Evolutionary conservation across 2,797 vertebrate species (phyloP).

Genomic region (Eulemur albifrons): DNA sequence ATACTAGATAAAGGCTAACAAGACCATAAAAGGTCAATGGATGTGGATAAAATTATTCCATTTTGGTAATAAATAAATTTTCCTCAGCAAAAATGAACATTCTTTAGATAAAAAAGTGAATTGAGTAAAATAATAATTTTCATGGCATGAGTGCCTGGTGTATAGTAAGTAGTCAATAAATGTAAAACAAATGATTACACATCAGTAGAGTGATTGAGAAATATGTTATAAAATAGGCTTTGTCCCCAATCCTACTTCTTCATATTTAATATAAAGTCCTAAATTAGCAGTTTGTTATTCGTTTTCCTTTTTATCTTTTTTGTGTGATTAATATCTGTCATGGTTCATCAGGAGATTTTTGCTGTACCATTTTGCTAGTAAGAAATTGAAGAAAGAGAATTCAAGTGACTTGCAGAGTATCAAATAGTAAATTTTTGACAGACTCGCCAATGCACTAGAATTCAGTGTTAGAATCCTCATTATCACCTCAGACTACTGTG

Average conservation of each 20-base stretch:
- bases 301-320: background rate
- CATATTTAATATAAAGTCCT: background rate
- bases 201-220: background rate
- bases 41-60: background rate
- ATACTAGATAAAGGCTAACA: background rate
- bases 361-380: background rate
- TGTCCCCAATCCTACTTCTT: background rate
- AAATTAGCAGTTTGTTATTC: background rate
- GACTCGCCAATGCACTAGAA: background rate
- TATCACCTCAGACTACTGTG: background rate
- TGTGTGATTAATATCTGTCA: background rate
- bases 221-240: background rate
- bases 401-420: background rate
- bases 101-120: background rate
- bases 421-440: background rate
- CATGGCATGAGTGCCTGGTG: background rate
- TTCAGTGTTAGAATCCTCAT: background rate
- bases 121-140: background rate
- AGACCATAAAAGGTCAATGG: background rate
- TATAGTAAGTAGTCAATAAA: background rate
- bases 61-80: background rate
- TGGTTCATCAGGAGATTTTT: background rate
- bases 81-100: background rate
- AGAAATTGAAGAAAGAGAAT: constrained; percentile 25
- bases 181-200: background rate